A percentile compares a stretch with the other conserved stretches of the same genome.
Conservation (phyloP, 2,113 vertebrate species). For the Tachuris rubrigastra region DNA sequence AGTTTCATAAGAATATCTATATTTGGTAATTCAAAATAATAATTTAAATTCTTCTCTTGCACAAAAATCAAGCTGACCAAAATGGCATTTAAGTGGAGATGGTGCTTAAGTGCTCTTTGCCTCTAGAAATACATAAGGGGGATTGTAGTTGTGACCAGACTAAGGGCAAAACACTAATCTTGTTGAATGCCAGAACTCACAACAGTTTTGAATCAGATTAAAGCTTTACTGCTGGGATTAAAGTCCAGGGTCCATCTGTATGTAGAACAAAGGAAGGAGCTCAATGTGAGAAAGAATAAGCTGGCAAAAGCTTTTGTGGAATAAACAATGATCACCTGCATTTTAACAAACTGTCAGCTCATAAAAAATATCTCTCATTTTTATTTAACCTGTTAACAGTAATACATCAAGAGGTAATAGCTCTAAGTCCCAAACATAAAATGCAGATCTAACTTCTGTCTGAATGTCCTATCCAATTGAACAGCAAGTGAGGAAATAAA, state of each 20-base stretch:
- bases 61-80: not conserved
- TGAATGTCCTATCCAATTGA: conserved; percentile 8
- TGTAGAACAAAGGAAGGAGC: not conserved
- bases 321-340: not conserved
- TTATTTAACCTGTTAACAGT: not conserved
- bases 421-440: not conserved
- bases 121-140: not conserved
- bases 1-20: not conserved
- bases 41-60: not conserved
- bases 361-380: not conserved
- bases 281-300: not conserved
- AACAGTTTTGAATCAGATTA: not conserved
- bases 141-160: not conserved
- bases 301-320: not conserved
- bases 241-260: not conserved
- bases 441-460: not conserved
- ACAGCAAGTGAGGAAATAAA: not conserved
- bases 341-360: not conserved
- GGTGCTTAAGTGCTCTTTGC: not conserved
- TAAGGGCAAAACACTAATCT: not conserved
- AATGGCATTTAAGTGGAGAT: not conserved
- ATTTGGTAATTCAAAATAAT: not conserved
- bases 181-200: not conserved
- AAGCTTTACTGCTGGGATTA: not conserved
- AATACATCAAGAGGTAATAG: not conserved